Evolutionary conservation across 2,888 invertebrate genomes (phyloP), one percentile per base, ranked within the genome.

Genomic region (Drosophila emarginata): DNA sequence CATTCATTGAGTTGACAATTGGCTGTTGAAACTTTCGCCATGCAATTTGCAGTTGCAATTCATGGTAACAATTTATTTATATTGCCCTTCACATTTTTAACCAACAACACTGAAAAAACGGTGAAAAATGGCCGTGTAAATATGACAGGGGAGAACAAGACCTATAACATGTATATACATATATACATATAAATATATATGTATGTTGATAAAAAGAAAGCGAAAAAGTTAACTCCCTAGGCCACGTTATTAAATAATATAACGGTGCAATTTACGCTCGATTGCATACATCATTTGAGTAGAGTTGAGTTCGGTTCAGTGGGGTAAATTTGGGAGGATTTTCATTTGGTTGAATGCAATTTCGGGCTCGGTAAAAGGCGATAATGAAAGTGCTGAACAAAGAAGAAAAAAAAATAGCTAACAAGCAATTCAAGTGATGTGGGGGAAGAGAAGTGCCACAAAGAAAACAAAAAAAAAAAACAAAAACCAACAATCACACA

Each of bases 211-310:
- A 45, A 21, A 45, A 21, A 45, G 12, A 45, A 57, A 67, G 65
- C 61, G 45, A 57, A 60, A 76, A 71, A 65, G 76, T 73, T 57
- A 63, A 52, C 26, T 61, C 66, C 69, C 21, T 45, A 61, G 32
- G 66, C 54, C 50, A 50, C 71, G 74, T 65, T 81, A 87, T 84
- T 85, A 66, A 87, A 85, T 87, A 87, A 81, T 74, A 74, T 68
- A 67, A 67, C 71, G 39, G 45, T 61, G 79, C 65, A 81, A 87
- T 87, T 81, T 70, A 81, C 72, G 63, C 70, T 79, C 81, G 77
- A 85, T 82, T 81, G 82, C 61, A 68, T 77, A 67, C 77, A 85
- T 74, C 77, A 79, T 64, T 58, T 15, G 59, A 52, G 52, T 45
- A 14, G 45, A 21, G 45, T 45, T 45, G 45, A 45, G 45, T 45